A percentile compares a stretch with the other conserved stretches of the same genome.
Evolutionary conservation across 2,113 vertebrate genomes (phyloP).

Genomic region (Lampris incognitus): DNA sequence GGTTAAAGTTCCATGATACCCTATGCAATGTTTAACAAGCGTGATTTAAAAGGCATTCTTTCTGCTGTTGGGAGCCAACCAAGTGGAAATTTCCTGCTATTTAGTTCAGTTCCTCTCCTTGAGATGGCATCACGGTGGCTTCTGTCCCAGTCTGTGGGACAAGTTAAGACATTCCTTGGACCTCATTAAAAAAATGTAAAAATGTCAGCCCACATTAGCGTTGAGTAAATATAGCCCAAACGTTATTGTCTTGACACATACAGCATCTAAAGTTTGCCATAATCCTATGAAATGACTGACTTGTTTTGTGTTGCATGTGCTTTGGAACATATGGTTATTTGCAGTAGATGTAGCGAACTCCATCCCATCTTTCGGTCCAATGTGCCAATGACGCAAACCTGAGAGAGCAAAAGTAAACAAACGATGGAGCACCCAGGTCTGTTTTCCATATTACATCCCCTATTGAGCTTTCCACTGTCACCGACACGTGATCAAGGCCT

Average conservation of each 20-base stretch:
- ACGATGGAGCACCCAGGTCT: not conserved
- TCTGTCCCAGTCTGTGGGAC: slow-evolving; percentile 60
- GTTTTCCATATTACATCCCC: not conserved
- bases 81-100: slow-evolving; percentile 80
- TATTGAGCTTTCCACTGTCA: not conserved
- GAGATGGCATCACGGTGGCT: slow-evolving; percentile 72
- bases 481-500: not conserved
- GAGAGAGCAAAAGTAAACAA: not conserved
- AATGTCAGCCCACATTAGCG: slow-evolving; percentile 39
- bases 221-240: slow-evolving; percentile 45
- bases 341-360: too few species aligned
- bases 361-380: too few species aligned
- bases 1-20: slow-evolving; percentile 20
- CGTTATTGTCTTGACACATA: too few species aligned
- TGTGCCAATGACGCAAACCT: not conserved
- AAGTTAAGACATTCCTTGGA: slow-evolving; percentile 61
- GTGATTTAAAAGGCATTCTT: slow-evolving; percentile 56
- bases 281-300: not conserved
- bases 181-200: slow-evolving; percentile 45
- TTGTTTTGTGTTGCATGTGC: not conserved
- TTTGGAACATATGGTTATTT: too few species aligned
- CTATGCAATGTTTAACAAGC: slow-evolving; percentile 50
- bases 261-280: too few species aligned
- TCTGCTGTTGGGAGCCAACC: slow-evolving; percentile 53
- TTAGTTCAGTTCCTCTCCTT: slow-evolving; percentile 68